Conservation (phyloP, 2,113 vertebrate species). For the Oncorhynchus kisutch region DNA sequence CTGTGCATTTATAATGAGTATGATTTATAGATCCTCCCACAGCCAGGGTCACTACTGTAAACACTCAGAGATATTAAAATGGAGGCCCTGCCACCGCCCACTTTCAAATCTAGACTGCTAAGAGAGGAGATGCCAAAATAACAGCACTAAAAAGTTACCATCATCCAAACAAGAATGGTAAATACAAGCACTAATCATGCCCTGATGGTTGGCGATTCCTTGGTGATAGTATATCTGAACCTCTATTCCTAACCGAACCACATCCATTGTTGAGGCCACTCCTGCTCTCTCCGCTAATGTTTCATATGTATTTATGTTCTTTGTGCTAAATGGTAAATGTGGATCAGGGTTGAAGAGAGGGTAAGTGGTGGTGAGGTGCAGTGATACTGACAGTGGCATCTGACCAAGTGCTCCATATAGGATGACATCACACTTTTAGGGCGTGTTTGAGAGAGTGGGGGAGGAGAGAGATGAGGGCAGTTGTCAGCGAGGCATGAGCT, state of each 20-base stretch:
- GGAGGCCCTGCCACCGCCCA: slow-evolving; percentile 14
- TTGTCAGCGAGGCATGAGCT: slow-evolving; percentile 57
- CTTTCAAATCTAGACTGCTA: slow-evolving; percentile 20
- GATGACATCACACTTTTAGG: slow-evolving; percentile 63
- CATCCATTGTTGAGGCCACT: too few species aligned
- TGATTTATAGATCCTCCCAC: slow-evolving; percentile 60
- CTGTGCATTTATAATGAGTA: slow-evolving; percentile 63
- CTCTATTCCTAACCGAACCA: too few species aligned
- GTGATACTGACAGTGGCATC: slow-evolving; percentile 51
- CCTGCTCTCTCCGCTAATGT: too few species aligned
- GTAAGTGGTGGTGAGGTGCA: slow-evolving; percentile 11
- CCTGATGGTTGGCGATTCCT: too few species aligned
- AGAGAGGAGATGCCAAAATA: neutral
- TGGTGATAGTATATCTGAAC: too few species aligned
- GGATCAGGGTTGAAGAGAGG: neutral
- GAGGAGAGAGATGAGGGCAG: slow-evolving; percentile 12
- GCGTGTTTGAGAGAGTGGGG: neutral
- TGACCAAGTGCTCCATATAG: slow-evolving; percentile 69
- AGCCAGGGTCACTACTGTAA: slow-evolving; percentile 43
- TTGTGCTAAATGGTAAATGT: neutral
- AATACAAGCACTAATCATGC: too few species aligned
- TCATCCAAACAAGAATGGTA: too few species aligned
- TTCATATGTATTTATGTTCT: neutral
- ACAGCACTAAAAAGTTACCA: neutral
- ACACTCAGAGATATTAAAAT: slow-evolving; percentile 73